A percentile compares a stretch with the other conserved stretches of the same genome.
These are phyloP conservation scores for Gymnoscopelus microlampas DNA, from an alignment of 2,797 vertebrate species.

Conservation along the genomic window DNA sequence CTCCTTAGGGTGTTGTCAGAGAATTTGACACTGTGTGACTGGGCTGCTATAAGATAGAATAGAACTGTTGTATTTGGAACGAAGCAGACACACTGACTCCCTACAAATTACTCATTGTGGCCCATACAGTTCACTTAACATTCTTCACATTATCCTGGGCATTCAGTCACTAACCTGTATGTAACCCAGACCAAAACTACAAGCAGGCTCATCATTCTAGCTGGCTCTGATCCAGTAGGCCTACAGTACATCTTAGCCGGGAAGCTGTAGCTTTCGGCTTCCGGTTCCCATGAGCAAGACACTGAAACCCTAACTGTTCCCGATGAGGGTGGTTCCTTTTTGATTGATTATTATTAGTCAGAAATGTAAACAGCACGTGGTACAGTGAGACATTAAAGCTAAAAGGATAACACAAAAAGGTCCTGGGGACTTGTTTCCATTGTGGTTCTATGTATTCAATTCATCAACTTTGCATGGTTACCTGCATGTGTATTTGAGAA, in stretches of 20 bases:
- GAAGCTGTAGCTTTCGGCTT: no score
- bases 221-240: neutral
- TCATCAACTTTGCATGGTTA: no score
- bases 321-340: no score
- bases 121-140: neutral
- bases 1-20: neutral
- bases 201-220: neutral
- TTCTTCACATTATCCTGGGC: neutral
- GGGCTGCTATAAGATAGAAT: neutral
- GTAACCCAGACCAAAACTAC: neutral
- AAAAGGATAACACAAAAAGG: no score
- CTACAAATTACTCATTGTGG: neutral
- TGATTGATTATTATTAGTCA: no score
- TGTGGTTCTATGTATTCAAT: no score
- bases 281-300: no score
- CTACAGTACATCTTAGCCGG: neutral
- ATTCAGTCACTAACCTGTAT: neutral
- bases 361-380: no score
- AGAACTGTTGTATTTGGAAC: neutral
- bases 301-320: no score
- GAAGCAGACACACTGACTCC: neutral
- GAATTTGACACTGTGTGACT: constrained; percentile 3
- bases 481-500: no score
- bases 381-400: no score
- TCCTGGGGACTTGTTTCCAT: no score